Evolutionary conservation across 2,113 vertebrate species (phyloP).

Genomic region (Python bivittatus): DNA sequence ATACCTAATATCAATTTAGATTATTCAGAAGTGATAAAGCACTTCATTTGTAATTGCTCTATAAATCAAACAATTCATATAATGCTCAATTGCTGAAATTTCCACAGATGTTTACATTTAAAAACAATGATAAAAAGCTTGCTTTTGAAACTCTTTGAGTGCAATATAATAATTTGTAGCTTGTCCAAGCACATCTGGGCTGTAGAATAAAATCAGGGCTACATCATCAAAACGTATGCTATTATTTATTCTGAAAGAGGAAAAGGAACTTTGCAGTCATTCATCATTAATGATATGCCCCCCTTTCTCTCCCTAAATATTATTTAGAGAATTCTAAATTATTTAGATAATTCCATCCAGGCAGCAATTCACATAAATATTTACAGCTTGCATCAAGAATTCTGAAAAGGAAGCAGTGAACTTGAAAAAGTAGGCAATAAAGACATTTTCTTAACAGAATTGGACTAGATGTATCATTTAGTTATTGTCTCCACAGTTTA

Average conservation of each 20-base stretch:
- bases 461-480: slow-evolving; percentile 30
- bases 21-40: not conserved
- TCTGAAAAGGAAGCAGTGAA: not conserved
- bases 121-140: not conserved
- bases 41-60: not conserved
- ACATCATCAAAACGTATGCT: not conserved
- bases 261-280: not conserved
- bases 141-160: not conserved
- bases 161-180: not conserved
- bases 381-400: slow-evolving; percentile 7
- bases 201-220: slow-evolving; percentile 1
- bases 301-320: not conserved
- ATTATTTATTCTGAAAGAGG: slow-evolving; percentile 23
- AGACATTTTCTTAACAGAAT: slow-evolving; percentile 20
- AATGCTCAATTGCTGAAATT: not conserved
- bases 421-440: not conserved
- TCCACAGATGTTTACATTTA: not conserved
- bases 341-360: slow-evolving; percentile 4
- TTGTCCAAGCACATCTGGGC: not conserved
- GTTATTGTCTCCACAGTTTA: slow-evolving; percentile 37
- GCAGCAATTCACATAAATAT: slow-evolving; percentile 19
- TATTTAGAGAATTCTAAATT: not conserved
- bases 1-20: not conserved
- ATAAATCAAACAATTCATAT: not conserved
- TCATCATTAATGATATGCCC: slow-evolving; percentile 6